phyloP scores from a whole-genome alignment of 2,113 vertebrate genomes.

The Climacteris rufus region DNA sequence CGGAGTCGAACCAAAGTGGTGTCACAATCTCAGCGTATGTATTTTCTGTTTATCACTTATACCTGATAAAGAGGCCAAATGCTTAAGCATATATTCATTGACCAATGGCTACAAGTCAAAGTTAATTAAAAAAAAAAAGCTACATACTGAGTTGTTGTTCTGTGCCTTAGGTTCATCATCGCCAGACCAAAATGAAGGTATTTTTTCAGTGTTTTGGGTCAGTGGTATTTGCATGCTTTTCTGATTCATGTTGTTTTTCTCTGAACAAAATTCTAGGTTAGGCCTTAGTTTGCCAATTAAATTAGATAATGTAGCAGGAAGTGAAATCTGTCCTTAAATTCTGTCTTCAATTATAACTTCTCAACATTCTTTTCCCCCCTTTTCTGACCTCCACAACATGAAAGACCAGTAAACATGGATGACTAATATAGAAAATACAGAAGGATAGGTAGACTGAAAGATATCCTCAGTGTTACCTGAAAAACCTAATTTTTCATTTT shows the following conservation, averaged over 20 bases:
- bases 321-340: not conserved
- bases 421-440: not conserved
- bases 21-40: constrained; percentile 97
- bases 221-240: constrained; percentile 80
- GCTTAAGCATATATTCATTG: constrained; percentile 46
- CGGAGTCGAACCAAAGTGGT: constrained; percentile 93
- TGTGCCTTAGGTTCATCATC: constrained; percentile 95
- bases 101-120: constrained; percentile 71
- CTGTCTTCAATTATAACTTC: constrained; percentile 31
- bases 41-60: not conserved
- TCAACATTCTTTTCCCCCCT: constrained; percentile 53
- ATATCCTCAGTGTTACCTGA: not conserved
- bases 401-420: not conserved
- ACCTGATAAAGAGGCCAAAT: constrained; percentile 12
- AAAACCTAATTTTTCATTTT: not conserved
- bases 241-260: constrained; percentile 74
- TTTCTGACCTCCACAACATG: not conserved
- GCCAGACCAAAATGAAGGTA: constrained; percentile 98
- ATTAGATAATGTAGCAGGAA: not conserved
- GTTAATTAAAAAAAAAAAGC: constrained; percentile 45
- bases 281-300: constrained; percentile 42
- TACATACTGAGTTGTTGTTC: constrained; percentile 80
- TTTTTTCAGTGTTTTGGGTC: constrained; percentile 79
- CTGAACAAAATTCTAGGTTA: constrained; percentile 54
- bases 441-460: not conserved